These are phyloP conservation scores for Motacilla alba DNA, from an alignment of 2,113 vertebrate species.

Conservation along the genomic window DNA sequence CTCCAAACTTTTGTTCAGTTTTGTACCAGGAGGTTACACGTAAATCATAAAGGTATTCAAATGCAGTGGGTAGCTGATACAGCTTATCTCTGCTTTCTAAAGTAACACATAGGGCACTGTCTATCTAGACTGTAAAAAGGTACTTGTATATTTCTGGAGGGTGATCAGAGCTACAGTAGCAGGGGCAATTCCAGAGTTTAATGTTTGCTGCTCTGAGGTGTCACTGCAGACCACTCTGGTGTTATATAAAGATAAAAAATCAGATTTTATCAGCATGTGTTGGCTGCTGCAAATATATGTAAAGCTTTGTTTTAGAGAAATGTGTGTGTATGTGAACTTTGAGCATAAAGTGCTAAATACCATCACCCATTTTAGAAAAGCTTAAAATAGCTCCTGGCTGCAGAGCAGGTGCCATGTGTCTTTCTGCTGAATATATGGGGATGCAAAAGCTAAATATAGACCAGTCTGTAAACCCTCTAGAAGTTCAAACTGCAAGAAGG, in stretches of 20 bases:
- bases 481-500: conserved; percentile 5
- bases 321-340: background rate
- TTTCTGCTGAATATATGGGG: conserved; percentile 71
- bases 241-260: background rate
- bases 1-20: background rate
- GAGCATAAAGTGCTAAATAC: conserved; percentile 71
- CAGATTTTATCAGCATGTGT: background rate
- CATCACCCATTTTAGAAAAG: conserved; percentile 81
- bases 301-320: background rate
- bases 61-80: background rate
- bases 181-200: background rate
- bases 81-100: background rate
- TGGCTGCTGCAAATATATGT: background rate
- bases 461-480: background rate
- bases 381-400: conserved; percentile 85
- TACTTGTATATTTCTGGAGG: background rate
- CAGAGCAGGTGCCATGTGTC: conserved; percentile 88
- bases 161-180: background rate
- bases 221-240: background rate
- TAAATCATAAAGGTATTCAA: background rate
- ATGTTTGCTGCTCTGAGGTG: background rate
- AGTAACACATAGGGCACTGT: background rate
- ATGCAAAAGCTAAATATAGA: conserved; percentile 79
- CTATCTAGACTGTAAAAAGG: background rate
- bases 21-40: background rate